These are phyloP conservation scores for Oreohelix idahoensis DNA, from an alignment of 1,140 invertebrate genomes.

Conservation along the genomic window DNA sequence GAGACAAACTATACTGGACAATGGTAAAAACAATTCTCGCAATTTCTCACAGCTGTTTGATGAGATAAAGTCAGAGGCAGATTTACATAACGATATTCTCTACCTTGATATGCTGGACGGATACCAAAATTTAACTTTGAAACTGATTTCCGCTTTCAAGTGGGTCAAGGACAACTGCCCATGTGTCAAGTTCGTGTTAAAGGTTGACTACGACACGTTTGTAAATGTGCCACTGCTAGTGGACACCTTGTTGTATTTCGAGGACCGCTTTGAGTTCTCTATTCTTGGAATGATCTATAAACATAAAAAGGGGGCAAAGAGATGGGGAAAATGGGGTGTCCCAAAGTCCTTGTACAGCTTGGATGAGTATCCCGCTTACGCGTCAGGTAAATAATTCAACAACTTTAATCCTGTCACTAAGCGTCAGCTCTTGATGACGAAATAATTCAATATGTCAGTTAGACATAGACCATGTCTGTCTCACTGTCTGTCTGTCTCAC, in stretches of 20 bases:
- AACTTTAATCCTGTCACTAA: too few species aligned
- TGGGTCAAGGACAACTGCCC: constrained; percentile 82
- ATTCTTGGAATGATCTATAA: constrained; percentile 21
- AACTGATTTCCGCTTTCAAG: constrained; percentile 85
- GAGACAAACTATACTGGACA: too few species aligned
- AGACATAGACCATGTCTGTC: too few species aligned
- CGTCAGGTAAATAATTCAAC: constrained; percentile 52
- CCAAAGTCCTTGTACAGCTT: constrained; percentile 51
- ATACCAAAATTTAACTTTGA: constrained; percentile 60
- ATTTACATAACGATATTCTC: constrained; percentile 56
- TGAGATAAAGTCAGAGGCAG: constrained; percentile 42
- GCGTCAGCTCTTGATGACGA: too few species aligned
- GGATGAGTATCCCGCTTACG: constrained; percentile 58
- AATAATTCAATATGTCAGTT: too few species aligned
- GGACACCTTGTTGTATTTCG: constrained; percentile 23
- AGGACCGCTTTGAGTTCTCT: background rate
- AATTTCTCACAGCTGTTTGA: background rate
- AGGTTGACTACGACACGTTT: constrained; percentile 91
- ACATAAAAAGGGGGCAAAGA: constrained; percentile 15
- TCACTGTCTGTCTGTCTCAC: too few species aligned
- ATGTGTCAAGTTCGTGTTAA: constrained; percentile 80
- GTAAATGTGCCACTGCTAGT: constrained; percentile 79
- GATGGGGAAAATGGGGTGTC: constrained; percentile 54
- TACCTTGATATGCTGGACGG: constrained; percentile 56
- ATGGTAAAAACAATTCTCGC: constrained; percentile 20